Base-by-base conservation (phyloP, 2,888 invertebrate genomes). In the Calliphora vomitoria region DNA sequence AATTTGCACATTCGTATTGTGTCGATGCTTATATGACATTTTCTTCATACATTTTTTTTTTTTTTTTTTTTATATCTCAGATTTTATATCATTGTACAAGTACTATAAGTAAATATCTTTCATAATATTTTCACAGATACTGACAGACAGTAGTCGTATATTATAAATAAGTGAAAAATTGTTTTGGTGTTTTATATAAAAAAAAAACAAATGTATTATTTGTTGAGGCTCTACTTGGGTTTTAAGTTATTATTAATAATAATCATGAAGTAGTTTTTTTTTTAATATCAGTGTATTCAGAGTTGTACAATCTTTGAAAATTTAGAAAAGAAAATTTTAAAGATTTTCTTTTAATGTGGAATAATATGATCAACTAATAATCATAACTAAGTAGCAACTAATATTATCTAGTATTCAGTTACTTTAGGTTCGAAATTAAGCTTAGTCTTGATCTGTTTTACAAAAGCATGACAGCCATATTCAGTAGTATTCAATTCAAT, bases 1-100 rank as follows among this genome's bases (percentile, higher is more conserved):
- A 41, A 69, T 81, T 72, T 72, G 72, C 81, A 64, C 71, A 81
- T 81, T 81, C 64, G 31, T 53, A 64, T 72, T 13, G 10, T 64
- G 60, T 55, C 71, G 78, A 71, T 44, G 55, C 71, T 62, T 64
- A 53, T 41, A 55, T 72, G 55, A 15, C 20, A 71, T 72, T 72
- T 72, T 71, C 71, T 66, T 66, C 58, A 18, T 74, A 44, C 10
- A 20, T 11, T 20, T 41, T 38, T 41, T 41, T 18, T n/a, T n/a
- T n/a, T n/a, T 11, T 20, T 41, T 38, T 66, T 18, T 31, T 13
- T 1, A 35, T 62, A 81, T 81, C 72, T 66, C 25, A 41, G 72
- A 72, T 74, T 53, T 71, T 13, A 35, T 47, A 78, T 50, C 20
- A 41, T 69, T 71, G 20, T 62, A 25, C 35, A 68, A 62, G 25